A percentile compares a stretch with the other conserved stretches of the same genome.
These are phyloP conservation scores for Anoplopoma fimbria DNA, from an alignment of 2,113 vertebrate species.

Conservation along the genomic window DNA sequence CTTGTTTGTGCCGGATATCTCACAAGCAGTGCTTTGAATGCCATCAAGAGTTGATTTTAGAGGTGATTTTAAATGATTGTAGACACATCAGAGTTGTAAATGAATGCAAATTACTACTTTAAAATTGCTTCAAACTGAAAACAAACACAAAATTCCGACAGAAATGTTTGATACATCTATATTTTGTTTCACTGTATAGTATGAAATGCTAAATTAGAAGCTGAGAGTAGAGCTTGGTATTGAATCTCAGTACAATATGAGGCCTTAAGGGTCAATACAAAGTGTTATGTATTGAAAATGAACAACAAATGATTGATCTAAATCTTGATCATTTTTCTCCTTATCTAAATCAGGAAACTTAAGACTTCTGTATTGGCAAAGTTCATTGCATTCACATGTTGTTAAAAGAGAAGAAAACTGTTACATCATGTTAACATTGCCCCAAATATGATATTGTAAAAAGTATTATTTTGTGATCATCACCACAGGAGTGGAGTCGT, in stretches of 20 bases:
- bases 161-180: background rate
- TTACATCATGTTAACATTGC: background rate
- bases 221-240: background rate
- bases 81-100: background rate
- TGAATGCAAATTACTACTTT: background rate
- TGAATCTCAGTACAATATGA: background rate
- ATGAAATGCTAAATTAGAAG: background rate
- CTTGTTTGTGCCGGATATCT: conserved; percentile 1
- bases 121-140: background rate
- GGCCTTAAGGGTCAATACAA: no score
- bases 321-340: no score
- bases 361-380: background rate
- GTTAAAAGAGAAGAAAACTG: background rate
- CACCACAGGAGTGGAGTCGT: no score
- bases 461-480: no score
- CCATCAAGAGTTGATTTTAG: background rate
- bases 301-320: background rate
- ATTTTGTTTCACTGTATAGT: background rate
- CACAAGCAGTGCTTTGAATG: background rate
- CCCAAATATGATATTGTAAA: background rate
- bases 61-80: background rate
- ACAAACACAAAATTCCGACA: background rate
- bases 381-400: background rate
- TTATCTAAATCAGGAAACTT: background rate
- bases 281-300: background rate